These are phyloP conservation scores for Camptogramma bilineatum DNA, from an alignment of 2,888 invertebrate genomes.

Conservation along the genomic window DNA sequence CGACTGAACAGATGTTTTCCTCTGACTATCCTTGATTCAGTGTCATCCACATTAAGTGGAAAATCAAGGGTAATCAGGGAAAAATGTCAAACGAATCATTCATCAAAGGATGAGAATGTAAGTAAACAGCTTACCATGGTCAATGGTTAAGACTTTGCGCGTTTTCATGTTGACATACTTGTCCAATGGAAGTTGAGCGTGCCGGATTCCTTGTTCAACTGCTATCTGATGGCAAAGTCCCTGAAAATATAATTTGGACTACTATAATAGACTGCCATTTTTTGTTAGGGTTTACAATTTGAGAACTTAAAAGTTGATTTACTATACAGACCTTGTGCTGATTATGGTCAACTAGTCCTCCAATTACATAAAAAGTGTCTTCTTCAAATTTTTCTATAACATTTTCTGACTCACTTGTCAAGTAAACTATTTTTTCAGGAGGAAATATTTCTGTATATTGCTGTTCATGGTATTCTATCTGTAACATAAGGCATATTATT, in stretches of 20 bases:
- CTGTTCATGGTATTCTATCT: conserved; percentile 89
- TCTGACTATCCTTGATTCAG: too few relatives aligned
- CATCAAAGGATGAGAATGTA: background rate
- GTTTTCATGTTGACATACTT: conserved; percentile 96
- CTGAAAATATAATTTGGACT: conserved; percentile 71
- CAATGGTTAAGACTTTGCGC: conserved; percentile 96
- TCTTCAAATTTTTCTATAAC: conserved; percentile 90
- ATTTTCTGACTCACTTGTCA: conserved; percentile 97
- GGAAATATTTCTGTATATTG: conserved; percentile 90
- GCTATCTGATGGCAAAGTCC: conserved; percentile 95
- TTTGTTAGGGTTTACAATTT: too few relatives aligned
- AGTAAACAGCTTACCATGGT: conserved; percentile 90
- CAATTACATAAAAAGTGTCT: conserved; percentile 95
- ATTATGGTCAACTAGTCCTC: conserved; percentile 99
- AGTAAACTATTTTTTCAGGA: conserved; percentile 93
- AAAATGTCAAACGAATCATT: too few relatives aligned
- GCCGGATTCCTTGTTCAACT: conserved; percentile 89
- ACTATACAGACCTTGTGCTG: conserved; percentile 91
- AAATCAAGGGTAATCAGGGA: too few relatives aligned
- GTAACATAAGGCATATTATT: conserved; percentile 32
- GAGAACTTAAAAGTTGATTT: too few relatives aligned
- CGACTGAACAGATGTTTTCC: too few relatives aligned
- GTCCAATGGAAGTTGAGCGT: conserved; percentile 94
- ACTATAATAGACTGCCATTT: too few relatives aligned
- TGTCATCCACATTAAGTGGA: too few relatives aligned